phyloP scores from a whole-genome alignment of 2,888 invertebrate genomes.

The Ophion obscuratus region DNA sequence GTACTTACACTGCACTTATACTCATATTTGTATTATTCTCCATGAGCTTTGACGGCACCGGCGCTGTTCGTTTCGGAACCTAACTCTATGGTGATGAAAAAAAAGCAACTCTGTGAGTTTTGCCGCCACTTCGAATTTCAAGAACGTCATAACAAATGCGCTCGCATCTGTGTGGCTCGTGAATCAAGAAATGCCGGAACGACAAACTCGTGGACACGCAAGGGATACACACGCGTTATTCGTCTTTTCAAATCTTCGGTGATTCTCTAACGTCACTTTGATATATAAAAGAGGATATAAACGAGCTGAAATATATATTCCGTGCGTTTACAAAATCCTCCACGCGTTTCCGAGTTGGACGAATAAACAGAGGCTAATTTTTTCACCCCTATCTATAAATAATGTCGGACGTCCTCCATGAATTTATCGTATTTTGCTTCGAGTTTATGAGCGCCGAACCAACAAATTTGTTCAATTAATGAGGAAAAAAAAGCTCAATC shows the following conservation, averaged over 20 bases:
- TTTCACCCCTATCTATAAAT: conserved; percentile 30
- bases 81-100: background rate
- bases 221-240: conserved; percentile 38
- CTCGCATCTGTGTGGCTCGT: conserved; percentile 11
- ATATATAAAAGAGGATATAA: conserved; percentile 15
- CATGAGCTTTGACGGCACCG: background rate
- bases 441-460: background rate
- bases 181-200: conserved; percentile 58
- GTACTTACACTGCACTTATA: too few relatives aligned
- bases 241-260: conserved; percentile 34
- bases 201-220: conserved; percentile 47
- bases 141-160: conserved; percentile 39
- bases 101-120: conserved; percentile 16
- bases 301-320: conserved; percentile 8
- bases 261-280: conserved; percentile 35
- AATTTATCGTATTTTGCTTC: conserved; percentile 13
- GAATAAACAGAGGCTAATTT: conserved; percentile 36
- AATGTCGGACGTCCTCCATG: conserved; percentile 3
- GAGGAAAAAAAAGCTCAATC: background rate
- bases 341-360: conserved; percentile 32
- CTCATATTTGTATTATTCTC: background rate
- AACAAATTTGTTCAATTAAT: background rate
- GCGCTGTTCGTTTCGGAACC: background rate
- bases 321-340: conserved; percentile 40
- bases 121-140: conserved; percentile 31